Evolutionary conservation across 2,113 vertebrate genomes (phyloP).

Genomic region (Ranitomeya variabilis): DNA sequence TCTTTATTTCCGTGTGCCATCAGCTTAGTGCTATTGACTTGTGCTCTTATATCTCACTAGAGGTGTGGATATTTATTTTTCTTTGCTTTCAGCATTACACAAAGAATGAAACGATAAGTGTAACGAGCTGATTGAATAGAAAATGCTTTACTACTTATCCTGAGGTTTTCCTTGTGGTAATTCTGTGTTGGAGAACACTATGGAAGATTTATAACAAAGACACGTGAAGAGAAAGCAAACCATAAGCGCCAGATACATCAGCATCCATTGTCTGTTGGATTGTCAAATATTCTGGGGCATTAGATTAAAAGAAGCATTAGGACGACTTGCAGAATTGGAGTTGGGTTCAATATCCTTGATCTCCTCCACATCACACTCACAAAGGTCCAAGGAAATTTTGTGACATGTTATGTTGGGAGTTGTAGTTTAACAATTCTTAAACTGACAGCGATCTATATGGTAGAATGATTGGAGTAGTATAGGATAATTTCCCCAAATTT

Average conservation of each 20-base stretch:
- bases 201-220: background rate
- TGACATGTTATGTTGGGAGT: too few species aligned
- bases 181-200: background rate
- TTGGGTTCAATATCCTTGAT: too few species aligned
- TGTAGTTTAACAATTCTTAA: too few species aligned
- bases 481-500: too few species aligned
- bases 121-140: background rate
- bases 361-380: too few species aligned
- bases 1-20: background rate
- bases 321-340: too few species aligned
- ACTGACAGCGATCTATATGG: too few species aligned
- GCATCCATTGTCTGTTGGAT: too few species aligned
- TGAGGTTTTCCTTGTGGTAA: background rate
- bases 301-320: too few species aligned
- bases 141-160: background rate
- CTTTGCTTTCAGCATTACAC: conserved; percentile 9
- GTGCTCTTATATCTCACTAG: background rate
- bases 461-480: too few species aligned
- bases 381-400: too few species aligned
- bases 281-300: background rate
- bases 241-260: background rate
- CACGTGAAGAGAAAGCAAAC: background rate
- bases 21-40: background rate
- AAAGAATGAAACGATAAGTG: conserved; percentile 17
- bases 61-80: conserved; percentile 35